Evolutionary conservation across 2,888 invertebrate genomes (phyloP).

Genomic region (Thecocarcelia acutangulata): DNA sequence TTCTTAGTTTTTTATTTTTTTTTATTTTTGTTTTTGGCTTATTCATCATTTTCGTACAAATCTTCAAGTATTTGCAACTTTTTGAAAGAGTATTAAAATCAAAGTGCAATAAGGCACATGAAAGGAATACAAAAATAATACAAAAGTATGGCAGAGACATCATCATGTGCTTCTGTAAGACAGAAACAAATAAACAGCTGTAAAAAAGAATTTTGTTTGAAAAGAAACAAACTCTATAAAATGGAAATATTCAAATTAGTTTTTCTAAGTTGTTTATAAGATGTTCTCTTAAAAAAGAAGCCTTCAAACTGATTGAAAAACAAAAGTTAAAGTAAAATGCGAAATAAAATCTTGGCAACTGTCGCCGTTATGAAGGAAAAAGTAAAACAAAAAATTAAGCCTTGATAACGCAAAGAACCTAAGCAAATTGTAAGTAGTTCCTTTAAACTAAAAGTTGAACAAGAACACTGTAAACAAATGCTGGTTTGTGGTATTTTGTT

Average conservation of each 20-base stretch:
- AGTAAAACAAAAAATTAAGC: too few species aligned
- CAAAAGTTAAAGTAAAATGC: neutral
- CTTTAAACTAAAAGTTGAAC: neutral
- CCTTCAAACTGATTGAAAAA: neutral
- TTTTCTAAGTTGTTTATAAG: slow-evolving; percentile 29
- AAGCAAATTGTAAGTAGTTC: too few species aligned
- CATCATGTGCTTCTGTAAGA: neutral
- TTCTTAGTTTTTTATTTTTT: neutral
- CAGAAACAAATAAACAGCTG: slow-evolving; percentile 18
- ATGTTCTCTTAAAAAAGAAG: slow-evolving; percentile 6
- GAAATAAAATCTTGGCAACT: slow-evolving; percentile 18
- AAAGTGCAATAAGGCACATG: slow-evolving; percentile 28
- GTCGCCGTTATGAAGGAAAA: neutral
- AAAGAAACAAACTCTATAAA: slow-evolving; percentile 19
- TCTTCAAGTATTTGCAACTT: slow-evolving; percentile 46
- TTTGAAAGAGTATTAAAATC: slow-evolving; percentile 41
- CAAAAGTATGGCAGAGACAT: neutral
- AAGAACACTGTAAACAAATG: too few species aligned
- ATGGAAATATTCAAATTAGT: slow-evolving; percentile 51
- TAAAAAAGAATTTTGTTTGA: slow-evolving; percentile 26
- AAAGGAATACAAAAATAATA: neutral
- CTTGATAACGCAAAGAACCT: too few species aligned
- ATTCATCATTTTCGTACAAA: slow-evolving; percentile 1
- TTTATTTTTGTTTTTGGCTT: too few species aligned
- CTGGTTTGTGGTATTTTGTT: too few species aligned